Base-by-base conservation (phyloP, 2,797 vertebrate species). In the Potorous gilbertii region DNA sequence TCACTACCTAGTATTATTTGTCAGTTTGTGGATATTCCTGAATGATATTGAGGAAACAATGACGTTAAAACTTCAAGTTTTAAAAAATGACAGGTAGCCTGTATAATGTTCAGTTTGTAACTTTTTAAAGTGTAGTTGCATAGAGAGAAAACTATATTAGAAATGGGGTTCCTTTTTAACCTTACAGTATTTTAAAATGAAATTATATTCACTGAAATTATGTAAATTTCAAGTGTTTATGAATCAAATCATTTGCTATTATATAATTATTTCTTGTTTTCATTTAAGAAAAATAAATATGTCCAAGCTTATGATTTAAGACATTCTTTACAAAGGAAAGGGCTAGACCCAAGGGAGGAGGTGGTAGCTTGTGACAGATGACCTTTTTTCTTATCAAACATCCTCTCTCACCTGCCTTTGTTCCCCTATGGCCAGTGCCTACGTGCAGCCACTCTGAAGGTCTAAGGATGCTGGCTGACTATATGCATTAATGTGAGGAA, bases 41-140 rank as follows among this genome's bases (percentile, higher is more conserved):
- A 87, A 40, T 97, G 92, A 95, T 97, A 97, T 95, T 96, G 96
- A 96, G 95, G 94, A 95, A 95, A 93, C 90, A 87, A 16, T 91
- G 93, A 95, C 97, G 98, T 96, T 97, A 97, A 98, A 98, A 96
- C 97, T 97, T 98, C 98, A 98, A 97, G 94, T 98, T 98, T 98
- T 98, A 98, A 98, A 98, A 97, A 96, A 56, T 92, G 92, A 95
- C 98, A 97, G 97, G 98, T 97, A 97, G 98, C 97, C 98, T 98
- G 97, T 98, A 98, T 95, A 97, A 98, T 98, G 97, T 98, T 98
- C 97, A 96, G 96, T 98, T 98, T 98, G 97, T 98, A 98, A 97
- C 97, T 96, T 94, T 98, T 98, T 91, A 95, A 98, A 97, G 93
- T 96, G 95, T 97, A 97, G 97, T 95, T 98, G 97, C 97, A 97